phyloP scores from a whole-genome alignment of 2,797 vertebrate species.

The Trematomus bernacchii region DNA sequence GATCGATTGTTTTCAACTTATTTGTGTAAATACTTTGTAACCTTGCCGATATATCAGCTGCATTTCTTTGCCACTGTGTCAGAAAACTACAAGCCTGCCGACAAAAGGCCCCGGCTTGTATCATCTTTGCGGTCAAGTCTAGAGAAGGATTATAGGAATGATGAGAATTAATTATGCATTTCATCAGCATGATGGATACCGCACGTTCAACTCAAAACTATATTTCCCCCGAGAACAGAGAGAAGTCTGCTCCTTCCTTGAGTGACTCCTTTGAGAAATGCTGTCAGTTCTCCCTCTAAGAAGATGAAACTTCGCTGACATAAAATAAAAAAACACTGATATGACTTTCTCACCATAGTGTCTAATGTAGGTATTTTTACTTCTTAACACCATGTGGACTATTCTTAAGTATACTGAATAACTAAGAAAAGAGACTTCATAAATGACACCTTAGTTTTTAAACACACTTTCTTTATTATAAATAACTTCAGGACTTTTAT shows the following conservation, averaged over 20 bases:
- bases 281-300: conserved; percentile 60
- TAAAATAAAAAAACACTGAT: conserved; percentile 48
- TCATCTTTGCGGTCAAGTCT: conserved; percentile 65
- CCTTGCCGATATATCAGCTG: conserved; percentile 80
- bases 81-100: conserved; percentile 56
- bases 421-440: not conserved
- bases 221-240: conserved; percentile 74
- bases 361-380: conserved; percentile 11
- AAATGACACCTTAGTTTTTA: not conserved
- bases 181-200: conserved; percentile 79
- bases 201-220: conserved; percentile 71
- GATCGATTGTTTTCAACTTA: conserved; percentile 83
- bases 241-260: conserved; percentile 41
- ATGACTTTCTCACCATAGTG: conserved; percentile 15
- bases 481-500: not conserved
- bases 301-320: conserved; percentile 60
- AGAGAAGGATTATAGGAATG: conserved; percentile 71
- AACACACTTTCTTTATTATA: not conserved
- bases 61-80: conserved; percentile 42
- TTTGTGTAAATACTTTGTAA: conserved; percentile 86
- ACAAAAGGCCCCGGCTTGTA: conserved; percentile 29
- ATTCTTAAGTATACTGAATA: not conserved
- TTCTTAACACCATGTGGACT: not conserved
- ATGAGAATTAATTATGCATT: conserved; percentile 84
- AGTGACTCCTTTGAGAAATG: conserved; percentile 62